Base-by-base conservation (phyloP, 2,797 vertebrate genomes). In the Eremophila alpestris region DNA sequence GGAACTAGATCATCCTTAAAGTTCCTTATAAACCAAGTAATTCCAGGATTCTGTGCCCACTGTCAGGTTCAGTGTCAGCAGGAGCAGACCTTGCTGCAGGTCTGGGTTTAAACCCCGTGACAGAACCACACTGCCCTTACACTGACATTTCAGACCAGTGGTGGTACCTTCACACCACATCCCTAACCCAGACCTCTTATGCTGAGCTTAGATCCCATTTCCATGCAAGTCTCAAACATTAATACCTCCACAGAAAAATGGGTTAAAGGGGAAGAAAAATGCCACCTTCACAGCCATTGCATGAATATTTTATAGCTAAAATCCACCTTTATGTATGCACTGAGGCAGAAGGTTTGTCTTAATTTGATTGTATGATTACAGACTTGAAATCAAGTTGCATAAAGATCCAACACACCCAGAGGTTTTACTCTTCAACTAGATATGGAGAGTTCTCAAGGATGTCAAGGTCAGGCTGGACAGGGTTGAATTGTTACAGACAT, bases 171-270 rank as follows among this genome's bases (percentile, higher is more conserved):
- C 46, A 64, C 24, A 10, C 5, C 3, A 2, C 11, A 34, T 18
- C 45, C 11, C 11, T 49, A 29, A 73, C 38, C 26, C 4, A 56
- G 7, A 67, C 3, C 18, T 60, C 62, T 55, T 9, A 7, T 1
- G 1, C 13, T 46, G 30, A 49, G 7, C 29, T 71, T 26, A 36
- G 3, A n/a, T 13, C 22, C 10, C 15, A 13, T 56, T 56, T 55
- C 16, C 22, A 17, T 0, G 0, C 1, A 17, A 70, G 30, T 15
- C 32, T 41, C 49, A 34, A 59, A 45, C 13, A 23, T 5, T 10
- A 24, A 16, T 24, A 24, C 4, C 14, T 43, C 32, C 27, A 24
- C 0, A 2, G 1, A 36, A 67, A 60, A 19, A 24, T 1, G 1
- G 3, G 2, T 26, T 59, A 20, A n/a, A 74, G 18, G 7, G 2